phyloP scores from a whole-genome alignment of 2,888 invertebrate species.

The Gisinianus flammeolus region DNA sequence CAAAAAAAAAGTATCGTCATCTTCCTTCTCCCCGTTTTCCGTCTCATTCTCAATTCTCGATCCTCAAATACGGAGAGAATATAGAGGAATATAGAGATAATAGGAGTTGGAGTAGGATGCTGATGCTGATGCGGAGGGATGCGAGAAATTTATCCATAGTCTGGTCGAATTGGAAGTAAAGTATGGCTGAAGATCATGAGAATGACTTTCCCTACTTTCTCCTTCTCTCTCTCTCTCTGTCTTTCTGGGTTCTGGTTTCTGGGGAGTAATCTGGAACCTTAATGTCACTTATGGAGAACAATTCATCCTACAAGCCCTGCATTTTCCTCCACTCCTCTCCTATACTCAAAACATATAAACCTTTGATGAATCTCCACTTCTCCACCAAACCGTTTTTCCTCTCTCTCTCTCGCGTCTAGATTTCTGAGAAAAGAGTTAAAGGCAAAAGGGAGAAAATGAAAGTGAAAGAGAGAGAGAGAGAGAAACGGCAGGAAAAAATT shows the following conservation, averaged over 20 bases:
- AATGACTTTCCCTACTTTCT: neutral
- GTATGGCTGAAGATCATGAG: neutral
- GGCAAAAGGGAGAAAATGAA: neutral
- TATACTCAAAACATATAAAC: neutral
- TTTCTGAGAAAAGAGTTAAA: neutral
- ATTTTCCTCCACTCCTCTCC: neutral
- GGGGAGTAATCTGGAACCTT: slow-evolving; percentile 14
- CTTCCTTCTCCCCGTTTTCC: neutral
- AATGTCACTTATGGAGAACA: slow-evolving; percentile 16
- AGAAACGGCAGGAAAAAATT: neutral
- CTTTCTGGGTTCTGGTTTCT: neutral
- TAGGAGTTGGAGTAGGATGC: neutral
- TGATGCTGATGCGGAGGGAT: too few relatives aligned
- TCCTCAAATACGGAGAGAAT: neutral
- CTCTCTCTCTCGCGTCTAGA: neutral
- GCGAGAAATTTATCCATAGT: slow-evolving; percentile 1
- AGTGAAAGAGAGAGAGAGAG: neutral
- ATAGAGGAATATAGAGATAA: neutral
- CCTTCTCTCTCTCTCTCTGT: neutral
- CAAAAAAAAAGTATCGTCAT: too few relatives aligned
- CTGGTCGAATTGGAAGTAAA: too few relatives aligned
- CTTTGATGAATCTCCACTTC: neutral
- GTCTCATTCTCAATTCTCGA: neutral
- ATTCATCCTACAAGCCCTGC: slow-evolving; percentile 1
- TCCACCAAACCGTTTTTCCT: neutral